Percentiles rank a stretch among this genome's conserved stretches.
Conservation (phyloP, 2,888 invertebrate genomes). For the Mylabris sibirica region DNA sequence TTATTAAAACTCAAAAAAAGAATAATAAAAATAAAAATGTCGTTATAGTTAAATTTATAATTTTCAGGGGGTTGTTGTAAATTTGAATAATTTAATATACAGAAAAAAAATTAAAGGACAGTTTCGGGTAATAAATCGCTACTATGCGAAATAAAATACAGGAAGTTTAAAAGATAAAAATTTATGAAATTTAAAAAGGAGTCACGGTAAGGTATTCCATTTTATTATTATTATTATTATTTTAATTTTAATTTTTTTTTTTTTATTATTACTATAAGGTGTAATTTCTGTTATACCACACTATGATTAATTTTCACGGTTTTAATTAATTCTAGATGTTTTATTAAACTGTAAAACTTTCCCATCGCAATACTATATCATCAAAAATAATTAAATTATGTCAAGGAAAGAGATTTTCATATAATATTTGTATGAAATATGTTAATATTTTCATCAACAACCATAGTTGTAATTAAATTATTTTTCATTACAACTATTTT, state of each 20-base stretch:
- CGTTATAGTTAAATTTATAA: not conserved
- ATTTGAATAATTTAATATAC: constrained; percentile 5
- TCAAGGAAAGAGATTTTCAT: constrained; percentile 6
- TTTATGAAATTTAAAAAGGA: constrained; percentile 7
- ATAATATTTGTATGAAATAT: not conserved
- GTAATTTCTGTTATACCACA: not conserved
- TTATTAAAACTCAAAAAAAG: not conserved
- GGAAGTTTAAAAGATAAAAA: constrained; percentile 11
- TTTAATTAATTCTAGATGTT: constrained; percentile 8
- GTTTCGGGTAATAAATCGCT: constrained; percentile 8
- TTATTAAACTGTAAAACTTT: constrained; percentile 6
- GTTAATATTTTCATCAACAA: not conserved
- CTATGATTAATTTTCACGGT: not conserved
- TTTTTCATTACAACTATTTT: not conserved
- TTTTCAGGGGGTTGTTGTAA: not conserved
- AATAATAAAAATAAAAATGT: not conserved
- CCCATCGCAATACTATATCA: not conserved
- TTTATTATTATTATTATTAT: not conserved
- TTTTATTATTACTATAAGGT: not conserved
- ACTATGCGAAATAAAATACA: constrained; percentile 2
- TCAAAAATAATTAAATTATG: constrained; percentile 11
- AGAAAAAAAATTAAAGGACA: not conserved
- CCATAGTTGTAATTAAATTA: not conserved
- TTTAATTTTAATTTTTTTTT: not conserved
- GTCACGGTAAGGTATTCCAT: constrained; percentile 9